Base-by-base conservation (phyloP, 2,888 invertebrate species). In the Carpatolechia fugitivella region DNA sequence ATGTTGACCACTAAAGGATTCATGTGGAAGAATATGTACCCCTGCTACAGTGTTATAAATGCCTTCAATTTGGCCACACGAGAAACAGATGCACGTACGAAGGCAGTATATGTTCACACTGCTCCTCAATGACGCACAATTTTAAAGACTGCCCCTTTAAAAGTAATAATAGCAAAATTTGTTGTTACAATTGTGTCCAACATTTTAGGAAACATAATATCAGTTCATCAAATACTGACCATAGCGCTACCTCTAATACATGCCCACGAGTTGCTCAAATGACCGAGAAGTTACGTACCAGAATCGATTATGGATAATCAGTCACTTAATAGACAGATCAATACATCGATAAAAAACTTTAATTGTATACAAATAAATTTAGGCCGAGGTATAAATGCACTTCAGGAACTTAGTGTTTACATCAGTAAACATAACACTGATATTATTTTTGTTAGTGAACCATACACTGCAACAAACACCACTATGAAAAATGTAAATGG, bases 381-480 rank as follows among this genome's bases (percentile, higher is more conserved):
- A 4, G 3, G 24, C 3, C 24, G 24, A 24, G 24, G 24, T 24
- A 24, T 4, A 24, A 4, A 3, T 24, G 24, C 24, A 4, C 3
- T 6, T 6, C 24, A 24, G 3, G 24, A 24, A 24, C 24, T 24
- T 24, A 4, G 3, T 29, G 11, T 46, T 46, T 29, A 14, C 14
- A 1, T 40, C 7, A 10, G 1, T 18, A 14, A 7, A 18, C 13
- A 18, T 18, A 40, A 40, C 1, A 18, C 6, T 18, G 18, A n/a
- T 6, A 20, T 40, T 14, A 18, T 8, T 1, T 41, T 59, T 6
- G 13, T 61, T 2, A 49, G 52, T 14, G 59, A 63, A 52, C 60
- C 62, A 1, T 61, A 60, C 8, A 20, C 46, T 0, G 56, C n/a
- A n/a, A n/a, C 49, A 0, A 51, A 55, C 1, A 18, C 16, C 7